phyloP scores from a whole-genome alignment of 2,113 vertebrate species.

The Aspidoscelis tigris region DNA sequence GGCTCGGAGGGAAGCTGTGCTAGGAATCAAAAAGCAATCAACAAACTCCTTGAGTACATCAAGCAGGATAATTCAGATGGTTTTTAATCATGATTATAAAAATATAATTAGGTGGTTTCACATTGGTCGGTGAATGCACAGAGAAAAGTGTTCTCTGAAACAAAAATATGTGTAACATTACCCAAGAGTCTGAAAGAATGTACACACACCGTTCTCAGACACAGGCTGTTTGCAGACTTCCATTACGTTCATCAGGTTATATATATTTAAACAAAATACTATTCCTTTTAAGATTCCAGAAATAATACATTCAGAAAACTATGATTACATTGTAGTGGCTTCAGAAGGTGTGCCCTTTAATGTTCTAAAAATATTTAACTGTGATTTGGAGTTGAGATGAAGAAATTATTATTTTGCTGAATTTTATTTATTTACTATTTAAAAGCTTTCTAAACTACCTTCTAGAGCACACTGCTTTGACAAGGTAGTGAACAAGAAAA shows the following conservation, averaged over 20 bases:
- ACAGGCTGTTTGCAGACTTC: constrained; percentile 43
- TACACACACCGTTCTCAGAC: background rate
- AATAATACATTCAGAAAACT: constrained; percentile 71
- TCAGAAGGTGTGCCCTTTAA: constrained; percentile 69
- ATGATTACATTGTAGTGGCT: constrained; percentile 55
- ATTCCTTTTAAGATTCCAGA: constrained; percentile 63
- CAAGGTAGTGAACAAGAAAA: background rate
- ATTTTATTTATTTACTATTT: constrained; percentile 26
- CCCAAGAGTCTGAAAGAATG: constrained; percentile 63
- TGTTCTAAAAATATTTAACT: constrained; percentile 60
- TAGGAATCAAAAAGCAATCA: constrained; percentile 80
- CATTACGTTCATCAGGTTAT: constrained; percentile 52
- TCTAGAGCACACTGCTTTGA: background rate
- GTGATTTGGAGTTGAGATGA: constrained; percentile 35
- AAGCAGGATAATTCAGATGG: constrained; percentile 78
- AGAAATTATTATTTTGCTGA: constrained; percentile 57
- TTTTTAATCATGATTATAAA: constrained; percentile 81
- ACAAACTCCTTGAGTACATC: constrained; percentile 79
- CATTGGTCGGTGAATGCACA: constrained; percentile 72
- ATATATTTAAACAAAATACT: constrained; percentile 62
- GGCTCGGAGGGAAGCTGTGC: constrained; percentile 73
- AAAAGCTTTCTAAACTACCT: background rate
- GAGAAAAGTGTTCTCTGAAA: constrained; percentile 75
- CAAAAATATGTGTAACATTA: constrained; percentile 71
- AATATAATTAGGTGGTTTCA: constrained; percentile 81